Evolutionary conservation across 2,888 invertebrate genomes (phyloP).

Genomic region (Luperina testacea): DNA sequence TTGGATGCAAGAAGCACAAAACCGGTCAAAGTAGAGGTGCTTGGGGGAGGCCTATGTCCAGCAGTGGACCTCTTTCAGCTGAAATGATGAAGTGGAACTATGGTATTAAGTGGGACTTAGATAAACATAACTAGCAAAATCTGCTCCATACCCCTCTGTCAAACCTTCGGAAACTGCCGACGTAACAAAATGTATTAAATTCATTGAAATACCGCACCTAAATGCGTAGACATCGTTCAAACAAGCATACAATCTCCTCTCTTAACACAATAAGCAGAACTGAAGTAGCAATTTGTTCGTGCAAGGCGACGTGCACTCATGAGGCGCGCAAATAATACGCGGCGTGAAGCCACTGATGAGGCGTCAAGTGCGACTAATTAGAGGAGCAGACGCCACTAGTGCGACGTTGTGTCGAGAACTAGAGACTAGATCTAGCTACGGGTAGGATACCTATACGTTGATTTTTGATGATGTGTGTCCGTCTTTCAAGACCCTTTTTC

Average conservation of each 20-base stretch:
- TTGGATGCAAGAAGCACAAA: no score
- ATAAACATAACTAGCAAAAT: background rate
- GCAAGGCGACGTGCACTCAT: conserved; percentile 1
- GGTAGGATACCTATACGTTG: background rate
- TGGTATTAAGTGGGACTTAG: background rate
- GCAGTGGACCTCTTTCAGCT: no score
- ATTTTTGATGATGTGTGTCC: no score
- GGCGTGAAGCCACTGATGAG: conserved; percentile 44
- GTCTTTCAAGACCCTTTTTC: background rate
- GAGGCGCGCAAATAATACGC: conserved; percentile 37
- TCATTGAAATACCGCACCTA: background rate
- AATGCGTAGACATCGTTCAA: background rate
- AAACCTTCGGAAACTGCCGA: background rate
- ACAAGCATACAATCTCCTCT: background rate
- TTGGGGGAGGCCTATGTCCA: no score
- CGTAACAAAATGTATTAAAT: background rate
- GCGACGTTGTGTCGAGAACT: conserved; percentile 15
- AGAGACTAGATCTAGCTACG: background rate
- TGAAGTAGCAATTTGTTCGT: conserved; percentile 23
- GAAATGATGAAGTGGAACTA: no score
- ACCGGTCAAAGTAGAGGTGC: no score
- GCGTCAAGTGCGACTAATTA: conserved; percentile 52
- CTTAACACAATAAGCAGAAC: conserved; percentile 18
- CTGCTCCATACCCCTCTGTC: background rate
- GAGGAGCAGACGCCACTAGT: conserved; percentile 16